Conservation (phyloP, 2,113 vertebrate genomes). For the Oncorhynchus keta region DNA sequence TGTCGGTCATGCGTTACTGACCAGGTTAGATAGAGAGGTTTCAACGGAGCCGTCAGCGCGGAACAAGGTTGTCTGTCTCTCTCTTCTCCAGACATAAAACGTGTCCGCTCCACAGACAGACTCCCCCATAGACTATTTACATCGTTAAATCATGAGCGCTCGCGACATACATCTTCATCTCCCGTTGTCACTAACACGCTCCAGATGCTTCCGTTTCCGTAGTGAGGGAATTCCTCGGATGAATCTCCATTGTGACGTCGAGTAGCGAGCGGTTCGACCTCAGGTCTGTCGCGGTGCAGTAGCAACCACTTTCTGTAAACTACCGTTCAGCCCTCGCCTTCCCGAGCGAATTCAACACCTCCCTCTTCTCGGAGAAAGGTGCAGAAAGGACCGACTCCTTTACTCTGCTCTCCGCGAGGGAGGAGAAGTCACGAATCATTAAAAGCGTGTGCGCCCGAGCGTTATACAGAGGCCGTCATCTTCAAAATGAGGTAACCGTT, state of each 20-base stretch:
- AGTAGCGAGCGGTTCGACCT: not conserved
- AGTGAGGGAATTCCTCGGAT: constrained; percentile 59
- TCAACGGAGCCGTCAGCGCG: constrained; percentile 22
- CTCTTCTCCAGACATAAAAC: constrained; percentile 25
- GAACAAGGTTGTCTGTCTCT: constrained; percentile 10
- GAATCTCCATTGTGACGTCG: not conserved
- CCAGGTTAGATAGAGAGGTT: constrained; percentile 25
- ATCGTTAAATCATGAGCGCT: constrained; percentile 1
- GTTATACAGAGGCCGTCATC: not conserved
- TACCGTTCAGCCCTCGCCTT: constrained; percentile 46
- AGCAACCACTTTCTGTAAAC: constrained; percentile 65
- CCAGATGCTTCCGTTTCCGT: constrained; percentile 45
- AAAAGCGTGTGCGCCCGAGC: not conserved
- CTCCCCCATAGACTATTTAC: constrained; percentile 13
- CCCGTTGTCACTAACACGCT: constrained; percentile 41
- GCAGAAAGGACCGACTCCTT: constrained; percentile 44
- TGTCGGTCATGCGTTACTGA: constrained; percentile 4
- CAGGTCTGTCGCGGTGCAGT: constrained; percentile 64
- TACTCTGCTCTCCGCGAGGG: constrained; percentile 21
- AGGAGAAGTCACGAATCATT: constrained; percentile 44
- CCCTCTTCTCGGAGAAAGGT: not conserved
- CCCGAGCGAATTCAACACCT: constrained; percentile 19
- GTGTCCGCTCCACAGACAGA: constrained; percentile 7
- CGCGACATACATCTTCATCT: constrained; percentile 5
- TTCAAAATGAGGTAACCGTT: not conserved